These are phyloP conservation scores for Dipodomys spectabilis DNA, from an alignment of 2,113 vertebrate genomes.

Conservation along the genomic window DNA sequence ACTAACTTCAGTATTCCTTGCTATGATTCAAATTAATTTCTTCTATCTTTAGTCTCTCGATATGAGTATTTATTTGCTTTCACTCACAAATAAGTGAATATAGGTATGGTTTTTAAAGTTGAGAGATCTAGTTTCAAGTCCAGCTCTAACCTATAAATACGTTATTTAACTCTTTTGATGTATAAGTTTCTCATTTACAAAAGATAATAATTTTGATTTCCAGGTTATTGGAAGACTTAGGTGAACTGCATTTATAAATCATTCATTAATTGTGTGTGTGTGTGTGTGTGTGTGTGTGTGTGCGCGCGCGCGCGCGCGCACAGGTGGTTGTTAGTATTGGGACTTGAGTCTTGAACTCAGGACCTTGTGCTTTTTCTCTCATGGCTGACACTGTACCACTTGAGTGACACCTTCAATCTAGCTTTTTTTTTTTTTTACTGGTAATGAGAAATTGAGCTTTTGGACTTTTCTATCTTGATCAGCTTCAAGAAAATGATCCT, in stretches of 20 bases:
- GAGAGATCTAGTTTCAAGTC: neutral
- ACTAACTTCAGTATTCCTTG: neutral
- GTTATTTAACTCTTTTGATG: neutral
- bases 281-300: too few relatives aligned
- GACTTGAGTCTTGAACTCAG: too few relatives aligned
- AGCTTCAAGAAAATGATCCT: too few relatives aligned
- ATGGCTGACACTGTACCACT: too few relatives aligned
- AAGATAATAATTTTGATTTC: slow-evolving; percentile 31
- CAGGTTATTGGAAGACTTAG: neutral
- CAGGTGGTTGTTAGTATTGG: too few relatives aligned
- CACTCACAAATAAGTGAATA: slow-evolving; percentile 1
- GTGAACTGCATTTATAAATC: neutral
- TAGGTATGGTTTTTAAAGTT: neutral
- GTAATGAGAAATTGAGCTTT: too few relatives aligned
- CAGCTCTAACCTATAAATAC: neutral
- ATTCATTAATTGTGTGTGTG: neutral
- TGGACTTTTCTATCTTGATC: too few relatives aligned
- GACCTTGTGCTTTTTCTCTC: too few relatives aligned
- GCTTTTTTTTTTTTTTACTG: too few relatives aligned
- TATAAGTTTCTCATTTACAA: slow-evolving; percentile 11
- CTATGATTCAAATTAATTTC: slow-evolving; percentile 29
- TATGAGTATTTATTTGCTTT: slow-evolving; percentile 7
- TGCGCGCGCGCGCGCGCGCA: too few relatives aligned
- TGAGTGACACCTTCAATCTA: too few relatives aligned
- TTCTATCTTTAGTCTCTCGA: slow-evolving; percentile 35